Evolutionary conservation across 1,140 invertebrate species (phyloP), one percentile per base, ranked within the genome.

Genomic region (Ceratina australensis): DNA sequence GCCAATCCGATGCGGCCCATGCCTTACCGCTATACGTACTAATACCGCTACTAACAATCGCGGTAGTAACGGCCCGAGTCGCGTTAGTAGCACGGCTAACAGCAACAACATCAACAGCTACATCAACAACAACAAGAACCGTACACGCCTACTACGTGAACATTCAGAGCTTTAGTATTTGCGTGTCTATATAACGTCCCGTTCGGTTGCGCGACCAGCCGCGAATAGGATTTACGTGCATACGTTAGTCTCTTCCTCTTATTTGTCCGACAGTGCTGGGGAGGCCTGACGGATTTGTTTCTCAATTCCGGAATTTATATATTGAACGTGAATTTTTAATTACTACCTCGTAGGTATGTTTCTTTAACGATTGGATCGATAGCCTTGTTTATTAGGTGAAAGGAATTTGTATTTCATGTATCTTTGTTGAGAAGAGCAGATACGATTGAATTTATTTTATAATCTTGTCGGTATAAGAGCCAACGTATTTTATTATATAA

Each of bases 1-100:
- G 86, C 88, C 88, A 86, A 91, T 89, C 84, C 89, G 88, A 91
- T 87, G 90, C 85, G 89, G 90, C 80, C 87, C 90, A 80, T 89
- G 90, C 85, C 89, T 89, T 89, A 87, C 90, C 87, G 89, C 90
- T 91, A 91, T 89, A 87, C 80, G 85, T 88, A 87, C 86, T 90
- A 90, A 90, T 82, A 78, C 86, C 83, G 87, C 85, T 87, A 89
- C 83, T 87, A 84, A 88, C 85, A 87, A 86, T 86, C 85, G 85
- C 87, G 83, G 75, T 84, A 83, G 68, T 85, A 80, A 79, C 72
- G 81, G 71, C 67, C 68, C 83, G 76, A 79, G 82, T 83, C 81
- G 73, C 85, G 82, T 86, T 82, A 86, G 64, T 83, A 87, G 78
- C 76, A 85, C 75, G 78, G 79, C 80, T 84, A 84, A 78, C 69